Evolutionary conservation across 2,113 vertebrate genomes (phyloP).

Genomic region (Chaetodon trifascialis): DNA sequence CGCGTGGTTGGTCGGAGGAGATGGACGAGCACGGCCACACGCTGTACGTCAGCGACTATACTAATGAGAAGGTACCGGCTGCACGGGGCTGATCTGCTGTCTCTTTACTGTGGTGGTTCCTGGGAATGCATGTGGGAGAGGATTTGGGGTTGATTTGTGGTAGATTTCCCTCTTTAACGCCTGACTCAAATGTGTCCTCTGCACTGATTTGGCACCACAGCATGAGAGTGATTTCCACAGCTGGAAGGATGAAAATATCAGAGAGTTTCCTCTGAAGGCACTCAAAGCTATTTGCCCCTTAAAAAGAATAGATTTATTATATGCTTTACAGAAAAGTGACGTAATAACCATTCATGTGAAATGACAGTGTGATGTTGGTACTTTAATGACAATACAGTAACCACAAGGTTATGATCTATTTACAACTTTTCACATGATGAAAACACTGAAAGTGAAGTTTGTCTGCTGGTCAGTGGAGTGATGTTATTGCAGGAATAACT

Average conservation of each 20-base stretch:
- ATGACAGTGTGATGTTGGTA: too few species aligned
- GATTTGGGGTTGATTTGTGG: neutral
- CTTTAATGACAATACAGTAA: too few species aligned
- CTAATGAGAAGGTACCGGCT: slow-evolving; percentile 95
- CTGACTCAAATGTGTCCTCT: neutral
- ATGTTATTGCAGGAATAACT: neutral
- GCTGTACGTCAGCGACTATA: slow-evolving; percentile 96
- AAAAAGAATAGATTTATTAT: neutral
- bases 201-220: neutral
- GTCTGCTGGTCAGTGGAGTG: neutral
- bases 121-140: slow-evolving; percentile 8
- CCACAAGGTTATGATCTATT: neutral
- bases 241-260: neutral
- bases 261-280: neutral
- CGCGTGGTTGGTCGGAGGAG: slow-evolving; percentile 96
- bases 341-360: too few species aligned
- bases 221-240: neutral
- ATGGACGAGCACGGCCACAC: slow-evolving; percentile 94
- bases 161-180: neutral
- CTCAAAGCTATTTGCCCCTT: neutral
- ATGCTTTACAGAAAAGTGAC: too few species aligned
- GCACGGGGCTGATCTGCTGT: neutral
- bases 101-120: slow-evolving; percentile 27
- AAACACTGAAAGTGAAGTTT: neutral
- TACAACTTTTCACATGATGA: neutral